Conservation (phyloP, 2,888 invertebrate species). For the Strigamia crassipes region DNA sequence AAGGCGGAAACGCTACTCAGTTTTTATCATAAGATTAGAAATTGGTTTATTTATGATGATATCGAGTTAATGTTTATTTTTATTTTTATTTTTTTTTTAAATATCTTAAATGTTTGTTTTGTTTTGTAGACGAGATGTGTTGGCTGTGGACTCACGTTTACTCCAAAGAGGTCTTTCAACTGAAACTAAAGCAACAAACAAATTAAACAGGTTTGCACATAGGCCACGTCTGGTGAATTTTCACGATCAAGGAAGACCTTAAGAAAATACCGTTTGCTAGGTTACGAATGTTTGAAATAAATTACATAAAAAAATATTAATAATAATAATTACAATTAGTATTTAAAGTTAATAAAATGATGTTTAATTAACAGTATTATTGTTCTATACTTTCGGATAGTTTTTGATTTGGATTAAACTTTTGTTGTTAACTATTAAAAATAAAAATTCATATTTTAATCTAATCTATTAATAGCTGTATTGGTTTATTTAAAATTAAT, state of each 20-base stretch:
- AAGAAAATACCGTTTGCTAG: background rate
- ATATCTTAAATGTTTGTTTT: background rate
- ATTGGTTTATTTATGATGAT: too few species aligned
- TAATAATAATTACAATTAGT: background rate
- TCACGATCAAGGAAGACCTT: background rate
- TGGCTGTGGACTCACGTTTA: background rate
- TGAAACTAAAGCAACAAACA: background rate
- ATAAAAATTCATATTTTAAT: background rate
- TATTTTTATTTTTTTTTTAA: background rate
- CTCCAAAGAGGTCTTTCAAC: background rate
- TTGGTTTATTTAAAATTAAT: background rate
- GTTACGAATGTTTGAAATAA: background rate
- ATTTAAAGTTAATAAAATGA: too few species aligned
- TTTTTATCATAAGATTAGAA: too few species aligned
- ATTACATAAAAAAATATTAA: background rate
- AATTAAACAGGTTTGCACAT: conserved; percentile 7
- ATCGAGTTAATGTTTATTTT: too few species aligned
- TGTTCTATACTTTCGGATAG: background rate
- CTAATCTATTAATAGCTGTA: background rate
- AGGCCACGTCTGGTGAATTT: background rate
- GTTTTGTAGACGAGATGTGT: background rate
- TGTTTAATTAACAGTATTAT: too few species aligned
- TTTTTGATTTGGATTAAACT: background rate
- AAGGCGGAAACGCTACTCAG: background rate
- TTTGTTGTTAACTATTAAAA: background rate